phyloP scores from a whole-genome alignment of 2,797 vertebrate genomes.

The Muscicapa comitata region DNA sequence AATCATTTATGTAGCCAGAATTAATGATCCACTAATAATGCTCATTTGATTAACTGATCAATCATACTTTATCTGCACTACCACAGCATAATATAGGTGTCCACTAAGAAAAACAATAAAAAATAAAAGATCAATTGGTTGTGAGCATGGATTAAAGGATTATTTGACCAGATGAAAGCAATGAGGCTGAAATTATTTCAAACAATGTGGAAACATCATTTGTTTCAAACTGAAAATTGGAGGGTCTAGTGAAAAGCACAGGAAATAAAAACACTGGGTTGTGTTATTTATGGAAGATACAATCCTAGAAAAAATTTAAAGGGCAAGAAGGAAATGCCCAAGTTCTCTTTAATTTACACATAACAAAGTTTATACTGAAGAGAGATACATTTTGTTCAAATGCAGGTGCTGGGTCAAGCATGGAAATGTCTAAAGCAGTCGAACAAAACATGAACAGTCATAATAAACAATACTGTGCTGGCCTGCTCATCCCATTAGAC shows the following conservation, averaged over 20 bases:
- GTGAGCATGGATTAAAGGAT: slow-evolving; percentile 59
- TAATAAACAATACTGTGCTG: not conserved
- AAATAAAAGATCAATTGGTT: slow-evolving; percentile 13
- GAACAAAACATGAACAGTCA: not conserved
- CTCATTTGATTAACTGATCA: slow-evolving; percentile 37
- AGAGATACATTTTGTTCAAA: not conserved
- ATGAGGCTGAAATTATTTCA: slow-evolving; percentile 50
- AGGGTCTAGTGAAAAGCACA: not conserved
- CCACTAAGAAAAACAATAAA: not conserved
- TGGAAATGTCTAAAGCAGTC: not conserved
- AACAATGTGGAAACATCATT: slow-evolving; percentile 27
- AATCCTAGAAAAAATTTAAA: slow-evolving; percentile 29
- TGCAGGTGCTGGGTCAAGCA: not conserved
- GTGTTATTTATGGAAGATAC: slow-evolving; percentile 26
- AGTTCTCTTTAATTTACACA: slow-evolving; percentile 17
- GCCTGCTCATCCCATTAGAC: not conserved
- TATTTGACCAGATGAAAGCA: slow-evolving; percentile 62
- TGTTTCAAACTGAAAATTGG: not conserved
- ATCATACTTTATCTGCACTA: slow-evolving; percentile 8
- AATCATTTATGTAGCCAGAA: slow-evolving; percentile 60
- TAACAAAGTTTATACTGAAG: slow-evolving; percentile 26
- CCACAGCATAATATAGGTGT: not conserved
- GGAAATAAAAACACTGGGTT: not conserved
- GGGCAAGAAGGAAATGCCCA: not conserved
- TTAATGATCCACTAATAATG: slow-evolving; percentile 67